Evolutionary conservation across 1,140 invertebrate genomes (phyloP), one percentile per base, ranked within the genome.

Genomic region (Phymorhynchus buccinoides): DNA sequence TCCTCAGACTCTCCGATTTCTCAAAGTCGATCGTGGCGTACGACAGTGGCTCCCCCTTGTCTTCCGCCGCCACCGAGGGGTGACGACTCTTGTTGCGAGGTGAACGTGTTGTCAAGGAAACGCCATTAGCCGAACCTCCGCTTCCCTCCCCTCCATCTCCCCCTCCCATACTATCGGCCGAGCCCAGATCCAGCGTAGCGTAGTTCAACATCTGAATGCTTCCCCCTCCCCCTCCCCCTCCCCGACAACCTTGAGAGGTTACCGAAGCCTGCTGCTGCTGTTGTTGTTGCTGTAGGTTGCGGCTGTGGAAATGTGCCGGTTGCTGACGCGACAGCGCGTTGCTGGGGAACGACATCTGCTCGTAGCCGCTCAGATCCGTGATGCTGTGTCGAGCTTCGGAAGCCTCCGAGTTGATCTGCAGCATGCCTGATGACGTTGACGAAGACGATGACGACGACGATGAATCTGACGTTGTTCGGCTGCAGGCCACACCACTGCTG

Each of bases 1-100:
- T 87, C 85, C 87, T 85, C 52, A 90, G 84, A 66, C 73, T 89
- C 85, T 90, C 89, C 32, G 89, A 90, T 80, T 88, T 89, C 62
- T 87, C 86, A 87, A 90, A 91, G 86, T 90, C 89, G 37, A 90
- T 90, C 73, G 89, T 83, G 71, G 89, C 90, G 81, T 91, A 91
- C n/a, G 89, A 89, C 27, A 88, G 41, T 44, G 88, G 88, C 7
- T 83, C 84, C 41, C 73, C 83, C 39, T 80, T 84, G 41, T 90
- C 89, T 39, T 90, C 88, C 9, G 88, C 83, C 27, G 86, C 83
- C 27, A 86, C 83, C 2, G 89, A 91, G 18, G 87, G 81, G 66
- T 91, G 88, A 9, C 89, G 82, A 52, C 88, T 89, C 71, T 90
- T 89, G n/a, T 86, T 85, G 0, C 66, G 73, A 4, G 86, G 86